A percentile compares a stretch with the other conserved stretches of the same genome.
Evolutionary conservation across 2,113 vertebrate species (phyloP).

Genomic region (Phasianus colchicus): DNA sequence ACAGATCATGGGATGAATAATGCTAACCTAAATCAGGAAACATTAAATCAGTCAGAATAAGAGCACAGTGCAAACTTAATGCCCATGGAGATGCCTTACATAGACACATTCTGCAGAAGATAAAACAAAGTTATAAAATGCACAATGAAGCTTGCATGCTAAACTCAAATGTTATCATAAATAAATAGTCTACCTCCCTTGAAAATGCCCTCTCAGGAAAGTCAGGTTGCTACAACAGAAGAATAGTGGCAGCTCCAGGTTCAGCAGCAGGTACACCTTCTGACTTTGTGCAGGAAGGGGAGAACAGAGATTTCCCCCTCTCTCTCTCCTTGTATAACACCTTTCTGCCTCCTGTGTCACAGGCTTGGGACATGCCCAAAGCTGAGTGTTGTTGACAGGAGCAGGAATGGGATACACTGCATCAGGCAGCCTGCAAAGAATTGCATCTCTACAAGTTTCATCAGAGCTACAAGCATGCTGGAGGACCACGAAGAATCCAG

Average conservation of each 20-base stretch:
- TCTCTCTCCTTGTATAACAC: fast-evolving
- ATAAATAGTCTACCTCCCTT: not conserved
- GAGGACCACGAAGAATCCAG: not conserved
- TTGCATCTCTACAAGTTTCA: not conserved
- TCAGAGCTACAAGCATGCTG: not conserved
- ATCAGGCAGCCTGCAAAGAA: not conserved
- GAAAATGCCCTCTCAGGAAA: not conserved
- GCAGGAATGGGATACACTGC: not conserved
- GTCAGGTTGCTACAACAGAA: not conserved
- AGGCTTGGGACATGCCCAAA: fast-evolving
- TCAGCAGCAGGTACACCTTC: not conserved
- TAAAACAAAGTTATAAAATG: not conserved
- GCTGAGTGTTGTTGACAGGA: fast-evolving
- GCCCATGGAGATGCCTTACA: not conserved
- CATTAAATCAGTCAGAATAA: not conserved
- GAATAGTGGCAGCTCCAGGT: not conserved
- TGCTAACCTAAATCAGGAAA: not conserved
- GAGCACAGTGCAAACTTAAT: not conserved
- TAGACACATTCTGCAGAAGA: not conserved
- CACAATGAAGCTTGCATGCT: not conserved
- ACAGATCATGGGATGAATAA: not conserved
- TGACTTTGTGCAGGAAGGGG: not conserved
- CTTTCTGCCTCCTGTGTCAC: not conserved
- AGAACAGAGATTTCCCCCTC: not conserved
- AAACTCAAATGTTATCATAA: not conserved